A percentile compares a stretch with the other conserved stretches of the same genome.
Conservation (phyloP, 2,113 vertebrate species). For the Colaptes auratus region DNA sequence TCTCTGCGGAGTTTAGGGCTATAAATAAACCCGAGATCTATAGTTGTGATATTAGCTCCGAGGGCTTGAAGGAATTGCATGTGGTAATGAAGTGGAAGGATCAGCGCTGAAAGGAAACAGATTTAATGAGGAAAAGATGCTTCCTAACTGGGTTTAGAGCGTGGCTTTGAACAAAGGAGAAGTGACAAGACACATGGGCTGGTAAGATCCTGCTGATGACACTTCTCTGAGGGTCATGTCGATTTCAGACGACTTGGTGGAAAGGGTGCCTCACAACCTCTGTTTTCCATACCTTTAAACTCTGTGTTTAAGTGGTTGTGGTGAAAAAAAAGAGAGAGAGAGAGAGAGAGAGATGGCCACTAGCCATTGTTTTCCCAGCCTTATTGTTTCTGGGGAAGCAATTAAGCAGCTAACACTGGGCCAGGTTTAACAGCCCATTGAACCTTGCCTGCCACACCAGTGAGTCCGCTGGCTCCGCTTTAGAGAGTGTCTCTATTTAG, state of each 20-base stretch:
- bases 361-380: not conserved
- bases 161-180: not conserved
- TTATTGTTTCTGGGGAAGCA: not conserved
- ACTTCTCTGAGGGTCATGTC: not conserved
- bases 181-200: not conserved
- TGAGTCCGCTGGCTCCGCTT: not conserved
- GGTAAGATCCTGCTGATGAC: not conserved
- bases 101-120: not conserved
- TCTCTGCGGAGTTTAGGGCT: slow-evolving; percentile 63
- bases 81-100: slow-evolving; percentile 10
- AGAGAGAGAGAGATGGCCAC: not conserved
- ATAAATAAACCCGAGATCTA: slow-evolving; percentile 75
- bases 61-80: slow-evolving; percentile 14
- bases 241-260: not conserved
- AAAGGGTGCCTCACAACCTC: not conserved
- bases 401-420: not conserved
- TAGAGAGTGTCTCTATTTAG: not conserved
- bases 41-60: slow-evolving; percentile 36
- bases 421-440: not conserved
- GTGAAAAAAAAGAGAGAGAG: not conserved
- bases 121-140: slow-evolving; percentile 20
- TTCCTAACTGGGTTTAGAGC: not conserved
- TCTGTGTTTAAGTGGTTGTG: rapidly evolving
- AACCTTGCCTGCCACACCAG: not conserved
- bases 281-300: not conserved